A percentile compares a stretch with the other conserved stretches of the same genome.
Evolutionary conservation across 2,797 vertebrate species (phyloP).

Genomic region (Crocodylus rhombifer): DNA sequence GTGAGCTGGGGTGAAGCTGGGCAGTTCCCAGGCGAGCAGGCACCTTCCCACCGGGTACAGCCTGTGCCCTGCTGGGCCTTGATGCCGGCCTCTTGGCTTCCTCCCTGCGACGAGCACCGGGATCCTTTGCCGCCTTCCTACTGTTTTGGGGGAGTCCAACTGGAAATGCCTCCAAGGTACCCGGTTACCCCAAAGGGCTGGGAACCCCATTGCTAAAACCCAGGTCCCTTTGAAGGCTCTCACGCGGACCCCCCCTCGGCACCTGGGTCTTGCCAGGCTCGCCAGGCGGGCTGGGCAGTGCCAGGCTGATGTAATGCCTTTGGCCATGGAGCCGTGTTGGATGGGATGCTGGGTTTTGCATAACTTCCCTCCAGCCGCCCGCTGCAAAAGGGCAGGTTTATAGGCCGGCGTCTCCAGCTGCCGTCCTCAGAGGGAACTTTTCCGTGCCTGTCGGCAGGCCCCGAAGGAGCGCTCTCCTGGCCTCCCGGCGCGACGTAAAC

Average conservation of each 20-base stretch:
- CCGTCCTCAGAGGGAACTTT: background rate
- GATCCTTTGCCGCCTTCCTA: background rate
- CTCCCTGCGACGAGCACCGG: no score
- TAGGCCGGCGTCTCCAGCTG: background rate
- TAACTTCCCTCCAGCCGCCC: background rate
- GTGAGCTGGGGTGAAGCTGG: no score
- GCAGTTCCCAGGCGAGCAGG: no score
- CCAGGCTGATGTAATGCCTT: no score
- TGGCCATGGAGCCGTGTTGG: background rate
- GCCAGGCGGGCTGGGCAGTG: background rate
- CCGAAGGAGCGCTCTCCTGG: background rate
- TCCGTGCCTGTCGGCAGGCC: background rate
- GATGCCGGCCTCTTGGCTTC: no score
- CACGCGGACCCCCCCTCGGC: no score
- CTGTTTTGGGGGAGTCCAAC: background rate
- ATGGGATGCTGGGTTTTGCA: background rate
- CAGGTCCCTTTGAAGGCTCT: no score
- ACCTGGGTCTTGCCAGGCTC: no score
- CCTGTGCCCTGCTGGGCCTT: background rate
- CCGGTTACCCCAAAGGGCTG: slow-evolving; percentile 28
- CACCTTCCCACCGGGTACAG: background rate
- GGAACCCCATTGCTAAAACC: no score
- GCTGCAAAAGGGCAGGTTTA: no score
- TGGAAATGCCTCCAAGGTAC: background rate
- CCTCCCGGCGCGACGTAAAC: background rate